These are phyloP conservation scores for Calliphora vicina DNA, from an alignment of 1,140 invertebrate species.

Conservation along the genomic window DNA sequence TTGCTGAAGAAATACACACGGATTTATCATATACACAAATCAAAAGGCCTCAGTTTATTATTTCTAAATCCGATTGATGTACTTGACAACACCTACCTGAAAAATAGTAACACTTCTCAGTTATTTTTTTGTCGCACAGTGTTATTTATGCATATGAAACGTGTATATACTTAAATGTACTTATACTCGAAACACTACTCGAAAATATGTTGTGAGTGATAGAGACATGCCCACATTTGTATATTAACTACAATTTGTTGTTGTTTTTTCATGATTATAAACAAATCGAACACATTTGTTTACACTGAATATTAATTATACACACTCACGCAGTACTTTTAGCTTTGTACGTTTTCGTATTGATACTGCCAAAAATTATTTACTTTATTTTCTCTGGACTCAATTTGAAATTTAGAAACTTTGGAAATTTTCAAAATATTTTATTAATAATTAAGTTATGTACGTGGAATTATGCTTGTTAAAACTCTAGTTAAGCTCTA, in stretches of 20 bases:
- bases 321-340: background rate
- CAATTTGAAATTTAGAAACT: background rate
- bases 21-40: no score
- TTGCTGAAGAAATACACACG: no score
- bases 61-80: no score
- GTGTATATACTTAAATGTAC: background rate
- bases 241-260: background rate
- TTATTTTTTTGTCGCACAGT: no score
- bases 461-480: no score
- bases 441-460: no score
- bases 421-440: background rate
- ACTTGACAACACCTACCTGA: no score
- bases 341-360: no score
- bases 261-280: background rate
- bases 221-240: conserved; percentile 1
- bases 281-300: background rate
- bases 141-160: background rate
- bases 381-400: background rate
- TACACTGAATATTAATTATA: background rate
- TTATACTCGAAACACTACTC: background rate
- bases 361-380: background rate
- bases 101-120: no score
- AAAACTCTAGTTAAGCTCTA: no score
- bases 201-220: background rate
- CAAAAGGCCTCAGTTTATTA: no score